These are phyloP conservation scores for Pachyrhynchus sulphureomaculatus DNA, from an alignment of 1,140 invertebrate genomes.

Conservation along the genomic window DNA sequence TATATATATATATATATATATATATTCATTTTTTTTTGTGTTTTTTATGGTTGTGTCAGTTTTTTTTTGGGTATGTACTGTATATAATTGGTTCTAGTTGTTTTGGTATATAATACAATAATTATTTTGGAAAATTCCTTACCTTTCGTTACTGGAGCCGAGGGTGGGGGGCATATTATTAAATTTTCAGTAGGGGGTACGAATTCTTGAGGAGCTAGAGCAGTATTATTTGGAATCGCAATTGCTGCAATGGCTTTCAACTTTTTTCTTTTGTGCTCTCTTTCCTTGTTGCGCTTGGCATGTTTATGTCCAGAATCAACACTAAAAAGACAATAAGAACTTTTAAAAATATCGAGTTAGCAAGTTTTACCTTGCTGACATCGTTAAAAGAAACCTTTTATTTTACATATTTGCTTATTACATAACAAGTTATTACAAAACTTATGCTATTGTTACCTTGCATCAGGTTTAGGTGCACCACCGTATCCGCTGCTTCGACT, in stretches of 20 bases:
- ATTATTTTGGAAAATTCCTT: conserved; percentile 2
- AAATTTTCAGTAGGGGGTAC: conserved; percentile 5
- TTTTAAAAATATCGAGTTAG: background rate
- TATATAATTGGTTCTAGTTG: no score
- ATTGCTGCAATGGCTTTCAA: conserved; percentile 33
- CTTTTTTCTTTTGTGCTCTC: conserved; percentile 59
- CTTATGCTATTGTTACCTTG: conserved; percentile 39
- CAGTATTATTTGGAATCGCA: conserved; percentile 11
- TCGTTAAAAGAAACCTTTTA: no score
- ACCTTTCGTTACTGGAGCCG: conserved; percentile 29
- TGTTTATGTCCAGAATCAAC: conserved; percentile 45
- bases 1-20: no score
- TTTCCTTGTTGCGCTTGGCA: conserved; percentile 55
- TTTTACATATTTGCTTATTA: no score
- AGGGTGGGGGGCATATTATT: background rate
- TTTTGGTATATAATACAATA: no score
- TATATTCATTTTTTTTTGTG: no score
- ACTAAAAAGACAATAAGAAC: conserved; percentile 10
- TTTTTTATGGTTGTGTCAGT: no score
- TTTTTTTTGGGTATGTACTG: no score
- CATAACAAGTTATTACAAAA: no score
- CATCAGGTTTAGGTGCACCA: conserved; percentile 56
- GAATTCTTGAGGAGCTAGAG: conserved; percentile 8
- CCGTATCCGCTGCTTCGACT: conserved; percentile 78
- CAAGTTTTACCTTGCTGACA: no score